Evolutionary conservation across 2,888 invertebrate species (phyloP).

Genomic region (Drosophila seclusa): DNA sequence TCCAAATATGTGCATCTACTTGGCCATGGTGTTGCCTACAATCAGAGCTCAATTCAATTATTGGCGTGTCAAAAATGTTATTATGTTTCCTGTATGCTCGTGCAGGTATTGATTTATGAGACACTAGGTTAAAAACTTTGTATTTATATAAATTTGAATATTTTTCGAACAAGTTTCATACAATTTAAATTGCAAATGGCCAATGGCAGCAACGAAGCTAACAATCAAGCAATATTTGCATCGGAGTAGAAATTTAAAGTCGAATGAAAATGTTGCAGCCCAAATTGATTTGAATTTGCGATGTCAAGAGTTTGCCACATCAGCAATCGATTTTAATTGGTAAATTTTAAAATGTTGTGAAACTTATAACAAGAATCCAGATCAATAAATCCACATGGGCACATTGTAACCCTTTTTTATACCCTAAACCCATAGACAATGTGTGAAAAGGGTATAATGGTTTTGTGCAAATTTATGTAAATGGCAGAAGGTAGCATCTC

Average conservation of each 20-base stretch:
- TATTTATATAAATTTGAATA: constrained; percentile 12
- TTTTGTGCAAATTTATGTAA: not conserved
- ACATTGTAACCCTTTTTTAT: constrained; percentile 21
- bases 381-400: constrained; percentile 45
- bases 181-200: constrained; percentile 1
- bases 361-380: constrained; percentile 27
- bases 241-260: not conserved
- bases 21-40: not conserved
- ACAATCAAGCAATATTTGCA: not conserved
- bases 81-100: too few species aligned
- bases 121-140: constrained; percentile 3
- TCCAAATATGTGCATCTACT: constrained; percentile 6
- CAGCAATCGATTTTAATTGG: constrained; percentile 19
- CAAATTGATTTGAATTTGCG: not conserved
- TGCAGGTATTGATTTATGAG: constrained; percentile 12
- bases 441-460: not conserved
- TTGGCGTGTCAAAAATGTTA: constrained; percentile 6
- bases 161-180: constrained; percentile 1
- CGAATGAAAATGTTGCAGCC: not conserved
- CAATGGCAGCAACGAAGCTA: not conserved
- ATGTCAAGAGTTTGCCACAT: not conserved
- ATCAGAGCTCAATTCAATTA: constrained; percentile 9
- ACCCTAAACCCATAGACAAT: not conserved
- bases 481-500: not conserved
- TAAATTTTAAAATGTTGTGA: constrained; percentile 14